Evolutionary conservation across 1,140 invertebrate genomes (phyloP).

Genomic region (Drosophila melanica): DNA sequence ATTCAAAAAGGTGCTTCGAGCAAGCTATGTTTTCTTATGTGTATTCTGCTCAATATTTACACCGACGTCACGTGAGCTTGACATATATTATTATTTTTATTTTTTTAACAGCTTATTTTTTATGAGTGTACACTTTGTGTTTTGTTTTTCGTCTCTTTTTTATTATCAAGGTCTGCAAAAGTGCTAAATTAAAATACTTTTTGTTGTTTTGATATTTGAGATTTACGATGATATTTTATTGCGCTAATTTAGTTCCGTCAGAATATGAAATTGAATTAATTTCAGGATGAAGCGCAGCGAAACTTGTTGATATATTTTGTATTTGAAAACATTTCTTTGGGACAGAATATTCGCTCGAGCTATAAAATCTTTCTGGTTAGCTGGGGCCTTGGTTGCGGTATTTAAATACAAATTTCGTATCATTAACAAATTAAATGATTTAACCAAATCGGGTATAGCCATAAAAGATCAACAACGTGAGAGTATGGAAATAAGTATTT

Average conservation of each 20-base stretch:
- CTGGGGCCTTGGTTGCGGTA: conserved; percentile 4
- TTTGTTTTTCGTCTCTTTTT: neutral
- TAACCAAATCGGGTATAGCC: conserved; percentile 21
- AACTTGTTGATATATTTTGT: conserved; percentile 22
- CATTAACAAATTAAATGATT: conserved; percentile 50
- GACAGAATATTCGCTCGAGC: neutral
- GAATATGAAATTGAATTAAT: conserved; percentile 17
- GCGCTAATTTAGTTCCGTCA: conserved; percentile 43
- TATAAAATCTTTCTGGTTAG: conserved; percentile 8
- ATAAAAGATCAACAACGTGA: conserved; percentile 20
- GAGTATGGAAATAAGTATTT: conserved; percentile 30
- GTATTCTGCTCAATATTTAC: neutral
- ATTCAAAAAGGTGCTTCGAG: neutral
- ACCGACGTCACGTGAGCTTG: neutral
- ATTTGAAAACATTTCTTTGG: neutral
- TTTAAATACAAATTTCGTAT: conserved; percentile 35
- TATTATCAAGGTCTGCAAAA: conserved; percentile 12
- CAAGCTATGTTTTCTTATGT: conserved; percentile 6
- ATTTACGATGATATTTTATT: conserved; percentile 48
- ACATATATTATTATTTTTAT: conserved; percentile 5
- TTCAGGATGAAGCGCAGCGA: conserved; percentile 18
- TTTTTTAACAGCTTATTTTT: conserved; percentile 10
- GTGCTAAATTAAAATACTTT: conserved; percentile 22
- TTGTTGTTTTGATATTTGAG: conserved; percentile 41
- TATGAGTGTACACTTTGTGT: conserved; percentile 10